Base-by-base conservation (phyloP, 2,888 invertebrate species). In the Dryocosmus kuriphilus region DNA sequence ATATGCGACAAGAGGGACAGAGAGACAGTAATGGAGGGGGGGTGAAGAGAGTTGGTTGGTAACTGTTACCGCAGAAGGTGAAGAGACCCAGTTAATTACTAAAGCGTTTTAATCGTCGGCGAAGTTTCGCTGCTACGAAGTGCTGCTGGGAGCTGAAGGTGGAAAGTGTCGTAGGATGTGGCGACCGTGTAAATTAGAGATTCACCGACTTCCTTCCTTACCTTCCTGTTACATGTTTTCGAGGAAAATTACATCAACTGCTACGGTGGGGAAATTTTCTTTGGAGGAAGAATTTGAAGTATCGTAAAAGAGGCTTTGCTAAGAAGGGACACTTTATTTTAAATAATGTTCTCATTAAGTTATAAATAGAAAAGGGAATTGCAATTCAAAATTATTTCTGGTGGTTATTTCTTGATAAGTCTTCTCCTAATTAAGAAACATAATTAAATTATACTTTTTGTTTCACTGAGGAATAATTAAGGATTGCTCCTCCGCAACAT, bases 61-160 rank as follows among this genome's bases (percentile, higher is more conserved):
- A 89, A 89, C 90, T 86, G 89, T 90, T 90, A 89, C 88, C 88
- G 84, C 83, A 86, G 84, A 87, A 91, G 90, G 91, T 90, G 91
- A 91, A 86, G 91, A 91, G 91, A 90, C 90, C 89, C 88, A 87
- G 91, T 91, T 91, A 91, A 91, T 91, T 91, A 91, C 91, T 90
- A 91, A 91, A 91, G 90, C 91, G 91, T 91, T 91, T 91, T 91
- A 91, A 91, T 91, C 91, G 91, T 88, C 90, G 89, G 87, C 90
- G 86, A 91, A 91, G 90, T 91, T 91, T 87, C 88, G 85, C 86
- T 86, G 86, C 88, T 86, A 85, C 84, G 85, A 86, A 85, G 85
- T 86, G 83, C 83, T 80, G 81, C 83, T 80, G 81, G 82, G 83
- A 83, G 84, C 83, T 82, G 84, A 81, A 79, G 81, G 85, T 80